Percentiles rank a stretch among this genome's conserved stretches.
Evolutionary conservation across 2,888 invertebrate genomes (phyloP).

Genomic region (Tachina lurida): DNA sequence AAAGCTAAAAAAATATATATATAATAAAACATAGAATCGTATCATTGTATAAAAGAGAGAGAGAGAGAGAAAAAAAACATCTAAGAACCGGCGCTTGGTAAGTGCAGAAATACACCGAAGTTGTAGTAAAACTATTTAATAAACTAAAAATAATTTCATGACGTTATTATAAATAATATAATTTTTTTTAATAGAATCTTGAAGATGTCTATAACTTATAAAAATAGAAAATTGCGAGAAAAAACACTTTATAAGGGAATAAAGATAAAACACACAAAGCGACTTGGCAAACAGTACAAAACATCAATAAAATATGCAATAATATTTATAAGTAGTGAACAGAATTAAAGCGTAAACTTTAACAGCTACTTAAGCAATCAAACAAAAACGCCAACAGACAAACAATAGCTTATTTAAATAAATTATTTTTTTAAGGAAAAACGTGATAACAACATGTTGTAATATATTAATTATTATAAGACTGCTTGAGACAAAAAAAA

Average conservation of each 20-base stretch:
- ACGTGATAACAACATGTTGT: slow-evolving; percentile 69
- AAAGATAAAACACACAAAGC: slow-evolving; percentile 16
- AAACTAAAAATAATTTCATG: slow-evolving; percentile 72
- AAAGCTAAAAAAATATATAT: neutral
- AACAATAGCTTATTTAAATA: slow-evolving; percentile 54
- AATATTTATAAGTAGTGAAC: slow-evolving; percentile 39
- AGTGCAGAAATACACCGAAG: slow-evolving; percentile 10
- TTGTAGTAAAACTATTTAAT: slow-evolving; percentile 37
- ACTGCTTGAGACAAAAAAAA: neutral
- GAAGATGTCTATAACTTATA: slow-evolving; percentile 53
- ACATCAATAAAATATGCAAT: slow-evolving; percentile 19
- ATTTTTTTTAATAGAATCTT: slow-evolving; percentile 31
- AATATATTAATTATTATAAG: slow-evolving; percentile 55
- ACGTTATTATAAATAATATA: slow-evolving; percentile 64
- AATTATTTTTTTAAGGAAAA: slow-evolving; percentile 60
- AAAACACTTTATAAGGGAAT: neutral
- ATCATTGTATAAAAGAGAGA: slow-evolving; percentile 1
- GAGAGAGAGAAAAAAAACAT: neutral
- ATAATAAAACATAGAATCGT: slow-evolving; percentile 45
- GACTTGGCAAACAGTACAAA: neutral
- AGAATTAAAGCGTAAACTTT: slow-evolving; percentile 60
- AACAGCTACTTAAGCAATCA: slow-evolving; percentile 45
- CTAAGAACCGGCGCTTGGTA: neutral
- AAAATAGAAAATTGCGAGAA: neutral
- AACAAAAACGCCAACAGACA: neutral